A percentile compares a stretch with the other conserved stretches of the same genome.
Evolutionary conservation across 2,113 vertebrate genomes (phyloP).

Genomic region (Syngnathus scovelli): DNA sequence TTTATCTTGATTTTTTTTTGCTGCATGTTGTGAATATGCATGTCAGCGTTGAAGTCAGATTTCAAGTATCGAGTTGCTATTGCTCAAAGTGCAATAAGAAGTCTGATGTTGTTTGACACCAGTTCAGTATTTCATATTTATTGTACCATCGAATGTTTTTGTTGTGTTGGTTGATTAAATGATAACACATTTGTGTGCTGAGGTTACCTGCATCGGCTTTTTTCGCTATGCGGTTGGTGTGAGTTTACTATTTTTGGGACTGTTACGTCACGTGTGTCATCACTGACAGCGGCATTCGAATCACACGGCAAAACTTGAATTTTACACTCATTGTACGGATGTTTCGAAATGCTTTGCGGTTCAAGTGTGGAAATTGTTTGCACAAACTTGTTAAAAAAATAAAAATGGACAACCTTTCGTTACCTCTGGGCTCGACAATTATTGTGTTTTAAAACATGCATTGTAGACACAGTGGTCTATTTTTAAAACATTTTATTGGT

Average conservation of each 20-base stretch:
- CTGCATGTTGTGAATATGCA: conserved; percentile 26
- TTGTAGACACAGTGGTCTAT: background rate
- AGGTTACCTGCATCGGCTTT: conserved; percentile 8
- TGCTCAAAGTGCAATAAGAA: conserved; percentile 46
- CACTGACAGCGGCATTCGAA: background rate
- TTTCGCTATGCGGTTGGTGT: conserved; percentile 52
- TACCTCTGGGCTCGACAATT: background rate
- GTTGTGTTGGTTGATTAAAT: conserved; percentile 19
- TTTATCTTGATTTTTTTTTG: background rate
- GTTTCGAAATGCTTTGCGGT: conserved; percentile 28
- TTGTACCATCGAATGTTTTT: background rate
- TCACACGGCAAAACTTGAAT: conserved; percentile 57
- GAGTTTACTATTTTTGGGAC: conserved; percentile 8
- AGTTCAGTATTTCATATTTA: background rate
- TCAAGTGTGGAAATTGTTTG: conserved; percentile 28
- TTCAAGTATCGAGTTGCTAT: no score
- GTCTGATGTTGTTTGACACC: background rate
- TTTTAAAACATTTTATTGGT: conserved; percentile 36
- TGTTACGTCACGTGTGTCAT: conserved; percentile 15
- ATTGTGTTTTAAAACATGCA: background rate
- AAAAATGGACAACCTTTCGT: conserved; percentile 42
- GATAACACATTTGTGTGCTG: background rate
- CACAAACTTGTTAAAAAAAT: conserved; percentile 50
- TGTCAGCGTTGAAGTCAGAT: background rate
- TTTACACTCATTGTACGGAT: conserved; percentile 48